phyloP scores from a whole-genome alignment of 2,888 invertebrate genomes.

The Drepana falcataria region DNA sequence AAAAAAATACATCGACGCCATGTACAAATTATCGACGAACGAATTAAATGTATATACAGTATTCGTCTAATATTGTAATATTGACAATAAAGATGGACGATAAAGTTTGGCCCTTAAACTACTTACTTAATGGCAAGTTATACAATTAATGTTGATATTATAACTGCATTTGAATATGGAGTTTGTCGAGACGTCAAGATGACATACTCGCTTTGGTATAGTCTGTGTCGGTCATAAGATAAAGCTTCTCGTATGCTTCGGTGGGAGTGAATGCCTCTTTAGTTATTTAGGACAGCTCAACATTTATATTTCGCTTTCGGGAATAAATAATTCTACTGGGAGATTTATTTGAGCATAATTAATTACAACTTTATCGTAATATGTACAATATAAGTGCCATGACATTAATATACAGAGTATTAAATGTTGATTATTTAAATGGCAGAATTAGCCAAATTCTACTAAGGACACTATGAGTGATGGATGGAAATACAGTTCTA shows the following conservation, averaged over 20 bases:
- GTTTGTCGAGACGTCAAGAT: background rate
- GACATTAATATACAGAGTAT: background rate
- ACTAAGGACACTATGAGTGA: too few relatives aligned
- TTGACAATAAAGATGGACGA: conserved; percentile 5
- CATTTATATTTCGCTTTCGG: conserved; percentile 2
- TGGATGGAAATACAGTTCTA: too few relatives aligned
- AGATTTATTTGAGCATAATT: conserved; percentile 6
- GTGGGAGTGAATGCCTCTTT: conserved; percentile 35
- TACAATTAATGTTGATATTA: background rate
- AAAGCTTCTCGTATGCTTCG: conserved; percentile 30
- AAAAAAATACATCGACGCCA: too few relatives aligned
- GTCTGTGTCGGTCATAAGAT: background rate
- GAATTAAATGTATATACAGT: conserved; percentile 1
- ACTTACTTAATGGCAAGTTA: background rate
- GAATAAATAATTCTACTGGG: conserved; percentile 4
- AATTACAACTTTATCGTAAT: background rate
- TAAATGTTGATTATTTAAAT: background rate
- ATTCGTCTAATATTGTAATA: background rate
- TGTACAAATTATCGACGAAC: too few relatives aligned
- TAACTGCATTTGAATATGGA: background rate
- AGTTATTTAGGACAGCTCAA: conserved; percentile 5
- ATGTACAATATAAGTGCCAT: too few relatives aligned
- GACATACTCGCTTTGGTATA: conserved; percentile 3
- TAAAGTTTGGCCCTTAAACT: conserved; percentile 1
- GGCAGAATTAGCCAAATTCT: background rate